phyloP scores from a whole-genome alignment of 2,113 vertebrate species.

The Rattus norvegicus region GRCr8 NC_086021.1:183274501-183275000 shows the following conservation, averaged over 20 bases:
- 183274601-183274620: background rate
- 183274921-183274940: constrained; percentile 28
- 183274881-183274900: constrained; percentile 51
- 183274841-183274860: background rate
- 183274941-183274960: constrained; percentile 27
- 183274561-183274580: constrained; percentile 40
- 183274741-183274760: constrained; percentile 26
- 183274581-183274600: accelerated
- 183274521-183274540: constrained; percentile 3
- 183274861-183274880: background rate
- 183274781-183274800: constrained; percentile 47
- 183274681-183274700: background rate
- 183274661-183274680: constrained; percentile 55
- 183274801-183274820: background rate
- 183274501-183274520: background rate
- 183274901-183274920: background rate
- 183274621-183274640: background rate
- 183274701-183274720: background rate
- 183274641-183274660: constrained; percentile 44
- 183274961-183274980: constrained; percentile 44
- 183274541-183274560: background rate
- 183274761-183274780: background rate
- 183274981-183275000: constrained; percentile 66
- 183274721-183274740: background rate
- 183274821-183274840: constrained; percentile 32